Conservation (phyloP, 2,888 invertebrate genomes). For the Lissocephala sabroskyi region DNA sequence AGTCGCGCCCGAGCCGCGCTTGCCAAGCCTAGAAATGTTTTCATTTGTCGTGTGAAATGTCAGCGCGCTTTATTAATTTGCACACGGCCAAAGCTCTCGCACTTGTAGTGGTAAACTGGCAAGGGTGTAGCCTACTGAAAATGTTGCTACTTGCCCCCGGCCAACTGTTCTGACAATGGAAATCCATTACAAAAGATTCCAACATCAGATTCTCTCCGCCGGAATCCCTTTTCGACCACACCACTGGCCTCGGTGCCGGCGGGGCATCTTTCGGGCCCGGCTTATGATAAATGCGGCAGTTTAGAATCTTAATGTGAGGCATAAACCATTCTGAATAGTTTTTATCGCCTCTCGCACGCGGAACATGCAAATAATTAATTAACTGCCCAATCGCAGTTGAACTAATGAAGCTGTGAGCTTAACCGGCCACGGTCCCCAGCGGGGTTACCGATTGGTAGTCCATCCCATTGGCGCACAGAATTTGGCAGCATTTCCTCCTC, state of each 20-base stretch:
- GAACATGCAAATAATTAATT: too few species aligned
- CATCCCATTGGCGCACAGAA: slow-evolving; percentile 23
- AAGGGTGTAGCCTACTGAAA: background rate
- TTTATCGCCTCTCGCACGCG: background rate
- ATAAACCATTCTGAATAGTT: slow-evolving; percentile 19
- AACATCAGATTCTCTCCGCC: too few species aligned
- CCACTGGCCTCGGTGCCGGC: background rate
- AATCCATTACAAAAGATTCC: slow-evolving; percentile 3
- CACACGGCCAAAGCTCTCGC: slow-evolving; percentile 6
- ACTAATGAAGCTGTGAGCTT: too few species aligned
- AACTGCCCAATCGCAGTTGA: too few species aligned
- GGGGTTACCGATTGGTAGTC: too few species aligned
- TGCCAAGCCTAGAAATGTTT: slow-evolving; percentile 58
- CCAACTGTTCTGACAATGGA: slow-evolving; percentile 9
- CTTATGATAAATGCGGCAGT: slow-evolving; percentile 34
- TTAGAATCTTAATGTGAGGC: slow-evolving; percentile 38
- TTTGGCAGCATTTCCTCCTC: slow-evolving; percentile 8
- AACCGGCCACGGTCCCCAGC: too few species aligned
- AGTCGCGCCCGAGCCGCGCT: slow-evolving; percentile 8
- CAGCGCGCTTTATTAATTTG: slow-evolving; percentile 41
- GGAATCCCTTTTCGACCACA: too few species aligned
- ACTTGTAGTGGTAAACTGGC: too few species aligned
- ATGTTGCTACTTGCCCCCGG: slow-evolving; percentile 11
- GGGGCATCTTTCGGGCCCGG: too few species aligned
- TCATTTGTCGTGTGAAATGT: slow-evolving; percentile 56